Conservation (phyloP, 2,113 vertebrate species). For the Urocynchramus pylzowi region DNA sequence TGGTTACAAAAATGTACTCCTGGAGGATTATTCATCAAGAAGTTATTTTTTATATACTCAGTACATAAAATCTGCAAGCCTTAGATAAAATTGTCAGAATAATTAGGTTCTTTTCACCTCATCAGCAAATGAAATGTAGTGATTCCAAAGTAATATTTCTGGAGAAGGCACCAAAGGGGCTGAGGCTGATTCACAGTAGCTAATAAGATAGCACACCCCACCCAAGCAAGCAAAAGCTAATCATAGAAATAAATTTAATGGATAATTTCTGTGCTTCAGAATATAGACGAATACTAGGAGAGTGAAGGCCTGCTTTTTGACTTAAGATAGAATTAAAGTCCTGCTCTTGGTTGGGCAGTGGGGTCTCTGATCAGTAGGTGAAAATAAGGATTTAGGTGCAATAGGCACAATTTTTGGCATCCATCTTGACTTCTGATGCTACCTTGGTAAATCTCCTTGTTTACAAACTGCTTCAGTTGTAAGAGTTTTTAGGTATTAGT, state of each 20-base stretch:
- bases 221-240: neutral
- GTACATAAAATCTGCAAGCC: slow-evolving; percentile 55
- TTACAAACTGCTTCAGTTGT: neutral
- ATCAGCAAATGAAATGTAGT: slow-evolving; percentile 44
- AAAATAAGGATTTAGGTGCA: neutral
- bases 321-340: neutral
- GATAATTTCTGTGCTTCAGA: slow-evolving; percentile 16
- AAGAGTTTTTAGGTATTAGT: neutral
- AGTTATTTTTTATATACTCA: slow-evolving; percentile 43
- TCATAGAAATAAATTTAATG: neutral
- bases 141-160: slow-evolving; percentile 48
- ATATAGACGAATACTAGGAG: neutral
- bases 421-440: neutral
- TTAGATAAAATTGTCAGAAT: slow-evolving; percentile 69
- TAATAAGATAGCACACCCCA: neutral
- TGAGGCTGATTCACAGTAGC: neutral
- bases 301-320: neutral
- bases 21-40: slow-evolving; percentile 37
- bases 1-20: slow-evolving; percentile 43
- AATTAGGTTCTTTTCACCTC: slow-evolving; percentile 57
- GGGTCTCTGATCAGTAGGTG: neutral
- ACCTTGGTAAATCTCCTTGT: neutral
- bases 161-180: neutral
- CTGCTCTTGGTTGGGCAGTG: neutral
- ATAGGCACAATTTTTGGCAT: neutral